Conservation (phyloP, 2,113 vertebrate genomes). For the Colistium nudipinnis region DNA sequence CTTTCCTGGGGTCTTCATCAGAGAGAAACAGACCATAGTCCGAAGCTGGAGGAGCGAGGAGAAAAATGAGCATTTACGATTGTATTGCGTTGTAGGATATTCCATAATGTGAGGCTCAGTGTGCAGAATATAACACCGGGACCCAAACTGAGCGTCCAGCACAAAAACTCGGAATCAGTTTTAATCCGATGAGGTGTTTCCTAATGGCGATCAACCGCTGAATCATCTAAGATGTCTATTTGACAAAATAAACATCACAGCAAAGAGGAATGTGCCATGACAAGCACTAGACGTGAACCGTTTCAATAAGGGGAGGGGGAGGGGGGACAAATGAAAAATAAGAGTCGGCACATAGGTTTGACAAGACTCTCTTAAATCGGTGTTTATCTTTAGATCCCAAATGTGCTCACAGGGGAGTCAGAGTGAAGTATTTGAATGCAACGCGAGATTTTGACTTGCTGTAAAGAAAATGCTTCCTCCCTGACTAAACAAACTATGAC, state of each 20-base stretch:
- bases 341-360: background rate
- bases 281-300: too few relatives aligned
- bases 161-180: background rate
- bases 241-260: too few relatives aligned
- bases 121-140: background rate
- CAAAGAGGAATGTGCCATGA: too few relatives aligned
- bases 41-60: constrained; percentile 82
- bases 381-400: background rate
- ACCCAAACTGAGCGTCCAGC: background rate
- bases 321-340: background rate
- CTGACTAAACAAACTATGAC: background rate
- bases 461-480: background rate
- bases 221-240: too few relatives aligned
- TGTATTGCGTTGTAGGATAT: background rate
- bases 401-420: background rate
- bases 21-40: constrained; percentile 94
- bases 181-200: too few relatives aligned
- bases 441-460: background rate
- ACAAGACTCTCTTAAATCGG: too few relatives aligned
- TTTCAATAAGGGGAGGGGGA: too few relatives aligned
- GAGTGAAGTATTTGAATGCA: background rate
- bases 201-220: too few relatives aligned
- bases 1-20: constrained; percentile 94
- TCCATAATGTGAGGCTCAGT: background rate
- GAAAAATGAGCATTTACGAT: constrained; percentile 13